phyloP scores from a whole-genome alignment of 2,113 vertebrate species.

The Erpornis zantholeuca region DNA sequence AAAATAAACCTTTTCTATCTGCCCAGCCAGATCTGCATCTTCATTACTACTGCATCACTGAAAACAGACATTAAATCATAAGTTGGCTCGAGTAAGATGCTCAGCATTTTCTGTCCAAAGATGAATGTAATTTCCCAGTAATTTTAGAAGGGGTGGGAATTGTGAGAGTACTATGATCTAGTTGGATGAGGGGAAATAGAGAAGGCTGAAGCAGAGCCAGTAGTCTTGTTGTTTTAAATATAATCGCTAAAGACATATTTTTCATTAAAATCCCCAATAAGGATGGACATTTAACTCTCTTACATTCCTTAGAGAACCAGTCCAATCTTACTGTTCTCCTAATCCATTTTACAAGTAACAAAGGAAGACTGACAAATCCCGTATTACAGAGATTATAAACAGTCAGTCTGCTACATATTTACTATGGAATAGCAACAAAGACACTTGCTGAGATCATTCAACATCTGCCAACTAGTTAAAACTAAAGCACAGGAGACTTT shows the following conservation, averaged over 20 bases:
- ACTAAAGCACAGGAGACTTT: constrained; percentile 41
- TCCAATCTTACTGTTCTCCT: not conserved
- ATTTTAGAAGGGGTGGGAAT: not conserved
- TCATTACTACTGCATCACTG: constrained; percentile 18
- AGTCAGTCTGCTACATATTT: constrained; percentile 44
- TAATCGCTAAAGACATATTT: constrained; percentile 5
- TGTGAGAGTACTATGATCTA: not conserved
- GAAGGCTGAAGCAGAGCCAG: not conserved
- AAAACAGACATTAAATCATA: not conserved
- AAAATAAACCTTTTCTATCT: constrained; percentile 14
- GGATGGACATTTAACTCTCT: not conserved
- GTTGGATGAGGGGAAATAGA: not conserved
- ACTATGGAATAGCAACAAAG: constrained; percentile 48
- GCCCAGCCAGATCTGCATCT: constrained; percentile 8
- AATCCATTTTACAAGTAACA: constrained; percentile 47
- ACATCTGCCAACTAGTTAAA: constrained; percentile 44
- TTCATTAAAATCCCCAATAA: not conserved
- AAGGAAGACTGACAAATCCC: constrained; percentile 41
- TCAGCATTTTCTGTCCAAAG: not conserved
- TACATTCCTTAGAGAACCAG: not conserved
- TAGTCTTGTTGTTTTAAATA: not conserved
- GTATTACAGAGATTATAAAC: constrained; percentile 41
- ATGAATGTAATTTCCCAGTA: not conserved
- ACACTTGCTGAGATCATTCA: constrained; percentile 55
- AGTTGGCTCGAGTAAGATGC: not conserved